Evolutionary conservation across 2,797 vertebrate genomes (phyloP).

Genomic region (Podargus strigoides): DNA sequence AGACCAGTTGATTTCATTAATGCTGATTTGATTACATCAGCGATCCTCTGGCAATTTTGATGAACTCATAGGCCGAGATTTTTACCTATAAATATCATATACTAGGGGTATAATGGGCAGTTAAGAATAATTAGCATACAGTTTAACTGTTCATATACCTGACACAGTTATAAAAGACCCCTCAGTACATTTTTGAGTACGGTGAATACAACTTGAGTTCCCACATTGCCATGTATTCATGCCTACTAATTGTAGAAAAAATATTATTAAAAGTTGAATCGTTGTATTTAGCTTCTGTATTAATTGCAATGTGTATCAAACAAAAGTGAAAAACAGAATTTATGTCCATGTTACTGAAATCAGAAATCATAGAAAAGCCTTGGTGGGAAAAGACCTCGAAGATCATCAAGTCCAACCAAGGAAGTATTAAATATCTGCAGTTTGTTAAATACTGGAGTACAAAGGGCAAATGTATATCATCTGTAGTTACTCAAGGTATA

Average conservation of each 20-base stretch:
- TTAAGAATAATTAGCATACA: background rate
- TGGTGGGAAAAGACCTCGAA: too few relatives aligned
- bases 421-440: background rate
- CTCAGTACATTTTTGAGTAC: background rate
- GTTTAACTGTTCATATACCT: background rate
- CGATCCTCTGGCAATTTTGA: background rate
- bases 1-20: background rate
- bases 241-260: background rate
- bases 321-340: background rate
- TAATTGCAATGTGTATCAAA: background rate
- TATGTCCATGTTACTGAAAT: background rate
- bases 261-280: background rate
- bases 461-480: background rate
- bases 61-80: background rate
- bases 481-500: background rate
- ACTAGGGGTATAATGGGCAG: background rate
- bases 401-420: too few relatives aligned
- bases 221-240: background rate
- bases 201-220: background rate
- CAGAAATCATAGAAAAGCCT: too few relatives aligned
- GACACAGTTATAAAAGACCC: background rate
- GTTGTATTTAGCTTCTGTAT: background rate
- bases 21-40: background rate
- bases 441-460: background rate
- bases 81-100: constrained; percentile 14